These are phyloP conservation scores for Centroberyx gerrardi DNA, from an alignment of 2,797 vertebrate genomes.

Conservation along the genomic window DNA sequence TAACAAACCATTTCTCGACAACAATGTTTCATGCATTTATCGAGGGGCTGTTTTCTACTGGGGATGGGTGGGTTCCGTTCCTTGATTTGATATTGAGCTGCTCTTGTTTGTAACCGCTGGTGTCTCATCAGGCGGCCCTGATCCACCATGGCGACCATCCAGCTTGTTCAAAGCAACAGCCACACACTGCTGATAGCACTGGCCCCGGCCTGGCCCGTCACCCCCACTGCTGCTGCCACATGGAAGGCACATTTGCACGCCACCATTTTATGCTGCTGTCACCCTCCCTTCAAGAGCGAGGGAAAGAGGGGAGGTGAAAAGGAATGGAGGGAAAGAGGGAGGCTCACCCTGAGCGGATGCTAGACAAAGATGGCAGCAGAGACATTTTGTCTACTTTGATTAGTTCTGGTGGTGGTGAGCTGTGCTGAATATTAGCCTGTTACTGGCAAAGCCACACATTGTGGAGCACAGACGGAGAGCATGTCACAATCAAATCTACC, in stretches of 20 bases:
- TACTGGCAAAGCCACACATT: slow-evolving; percentile 75
- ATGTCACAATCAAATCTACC: slow-evolving; percentile 79
- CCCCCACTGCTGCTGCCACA: slow-evolving; percentile 78
- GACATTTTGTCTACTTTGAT: slow-evolving; percentile 87
- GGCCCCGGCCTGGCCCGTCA: slow-evolving; percentile 70
- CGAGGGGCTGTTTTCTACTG: slow-evolving; percentile 28
- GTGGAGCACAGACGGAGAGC: slow-evolving; percentile 72
- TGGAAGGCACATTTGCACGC: slow-evolving; percentile 83
- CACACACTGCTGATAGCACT: slow-evolving; percentile 68
- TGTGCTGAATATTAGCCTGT: slow-evolving; percentile 82
- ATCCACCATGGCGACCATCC: slow-evolving; percentile 70
- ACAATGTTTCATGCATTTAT: slow-evolving; percentile 31
- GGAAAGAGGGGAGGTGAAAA: slow-evolving; percentile 71
- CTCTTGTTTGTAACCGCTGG: slow-evolving; percentile 69
- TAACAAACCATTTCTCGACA: slow-evolving; percentile 12
- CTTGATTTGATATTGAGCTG: slow-evolving; percentile 55
- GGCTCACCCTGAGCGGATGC: slow-evolving; percentile 81
- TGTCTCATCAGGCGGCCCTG: slow-evolving; percentile 64
- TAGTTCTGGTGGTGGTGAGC: slow-evolving; percentile 85
- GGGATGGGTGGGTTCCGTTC: slow-evolving; percentile 24
- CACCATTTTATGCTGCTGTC: slow-evolving; percentile 82
- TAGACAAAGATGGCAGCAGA: slow-evolving; percentile 86
- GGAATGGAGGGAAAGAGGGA: slow-evolving; percentile 72
- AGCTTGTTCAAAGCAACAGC: slow-evolving; percentile 78
- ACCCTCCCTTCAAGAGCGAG: slow-evolving; percentile 69